Conservation (phyloP, 2,113 vertebrate genomes). For the Octodon degus region DNA sequence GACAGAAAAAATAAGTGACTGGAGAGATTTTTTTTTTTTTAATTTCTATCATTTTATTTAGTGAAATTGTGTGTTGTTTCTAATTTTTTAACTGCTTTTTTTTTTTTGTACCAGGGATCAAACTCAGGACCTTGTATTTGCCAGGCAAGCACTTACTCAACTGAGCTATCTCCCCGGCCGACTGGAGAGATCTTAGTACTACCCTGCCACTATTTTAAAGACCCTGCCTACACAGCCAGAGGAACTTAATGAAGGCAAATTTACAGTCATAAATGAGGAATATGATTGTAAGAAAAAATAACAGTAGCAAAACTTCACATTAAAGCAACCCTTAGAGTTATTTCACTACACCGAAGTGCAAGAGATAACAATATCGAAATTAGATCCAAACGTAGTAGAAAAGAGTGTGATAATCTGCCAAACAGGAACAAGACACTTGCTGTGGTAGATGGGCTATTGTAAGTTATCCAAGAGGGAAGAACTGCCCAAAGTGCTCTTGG, state of each 20-base stretch:
- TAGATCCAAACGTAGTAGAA: not conserved
- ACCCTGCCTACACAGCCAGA: not conserved
- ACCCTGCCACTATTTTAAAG: not conserved
- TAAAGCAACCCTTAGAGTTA: not conserved
- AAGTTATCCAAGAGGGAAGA: not conserved
- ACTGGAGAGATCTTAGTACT: not conserved
- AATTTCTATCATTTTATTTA: too few relatives aligned
- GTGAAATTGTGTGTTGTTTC: too few relatives aligned
- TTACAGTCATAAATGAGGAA: not conserved
- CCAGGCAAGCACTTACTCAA: too few relatives aligned
- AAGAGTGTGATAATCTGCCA: not conserved
- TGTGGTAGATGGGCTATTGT: not conserved
- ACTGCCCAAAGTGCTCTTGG: not conserved
- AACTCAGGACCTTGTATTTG: too few relatives aligned
- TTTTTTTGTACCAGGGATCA: too few relatives aligned
- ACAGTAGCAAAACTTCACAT: not conserved
- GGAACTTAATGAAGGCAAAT: not conserved
- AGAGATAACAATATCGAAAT: constrained; percentile 14
- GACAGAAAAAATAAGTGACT: not conserved
- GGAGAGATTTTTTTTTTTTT: too few relatives aligned
- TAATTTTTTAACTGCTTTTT: too few relatives aligned
- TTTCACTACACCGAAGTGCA: not conserved
- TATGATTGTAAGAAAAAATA: not conserved
- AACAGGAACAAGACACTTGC: not conserved
- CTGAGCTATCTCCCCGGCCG: too few relatives aligned